Percentiles rank a stretch among this genome's conserved stretches.
These are phyloP conservation scores for Plutella xylostella DNA, from an alignment of 2,888 invertebrate genomes.

Conservation along the genomic window DNA sequence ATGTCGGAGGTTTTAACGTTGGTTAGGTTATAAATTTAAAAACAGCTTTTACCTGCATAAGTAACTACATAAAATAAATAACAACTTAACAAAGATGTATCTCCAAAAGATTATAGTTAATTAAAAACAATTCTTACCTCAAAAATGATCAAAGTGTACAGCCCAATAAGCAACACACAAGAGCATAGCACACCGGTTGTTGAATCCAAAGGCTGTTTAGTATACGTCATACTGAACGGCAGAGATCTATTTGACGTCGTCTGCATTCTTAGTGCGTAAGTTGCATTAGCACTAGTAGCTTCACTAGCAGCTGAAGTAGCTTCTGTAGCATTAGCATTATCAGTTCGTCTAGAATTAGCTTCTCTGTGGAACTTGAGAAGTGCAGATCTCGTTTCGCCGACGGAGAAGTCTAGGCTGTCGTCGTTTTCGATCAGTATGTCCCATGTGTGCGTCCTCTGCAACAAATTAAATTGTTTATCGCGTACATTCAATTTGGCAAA, in stretches of 20 bases:
- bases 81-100: no score
- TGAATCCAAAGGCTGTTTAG: slow-evolving; percentile 72
- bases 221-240: slow-evolving; percentile 58
- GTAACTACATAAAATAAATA: no score
- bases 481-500: no score
- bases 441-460: no score
- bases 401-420: slow-evolving; percentile 69
- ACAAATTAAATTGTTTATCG: no score
- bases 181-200: slow-evolving; percentile 80
- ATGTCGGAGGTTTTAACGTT: no score
- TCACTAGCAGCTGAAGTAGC: no score
- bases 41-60: no score
- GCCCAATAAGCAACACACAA: slow-evolving; percentile 75
- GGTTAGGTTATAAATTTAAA: no score
- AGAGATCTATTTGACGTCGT: slow-evolving; percentile 29
- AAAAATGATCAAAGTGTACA: slow-evolving; percentile 87
- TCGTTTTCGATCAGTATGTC: slow-evolving; percentile 68
- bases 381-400: slow-evolving; percentile 47
- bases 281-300: no score
- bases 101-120: not conserved
- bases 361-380: not conserved
- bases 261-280: slow-evolving; percentile 28
- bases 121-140: slow-evolving; percentile 71
- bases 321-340: not conserved
- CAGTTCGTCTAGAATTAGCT: not conserved